Evolutionary conservation across 2,113 vertebrate species (phyloP).

Genomic region (Anarhynchus alexandrinus): DNA sequence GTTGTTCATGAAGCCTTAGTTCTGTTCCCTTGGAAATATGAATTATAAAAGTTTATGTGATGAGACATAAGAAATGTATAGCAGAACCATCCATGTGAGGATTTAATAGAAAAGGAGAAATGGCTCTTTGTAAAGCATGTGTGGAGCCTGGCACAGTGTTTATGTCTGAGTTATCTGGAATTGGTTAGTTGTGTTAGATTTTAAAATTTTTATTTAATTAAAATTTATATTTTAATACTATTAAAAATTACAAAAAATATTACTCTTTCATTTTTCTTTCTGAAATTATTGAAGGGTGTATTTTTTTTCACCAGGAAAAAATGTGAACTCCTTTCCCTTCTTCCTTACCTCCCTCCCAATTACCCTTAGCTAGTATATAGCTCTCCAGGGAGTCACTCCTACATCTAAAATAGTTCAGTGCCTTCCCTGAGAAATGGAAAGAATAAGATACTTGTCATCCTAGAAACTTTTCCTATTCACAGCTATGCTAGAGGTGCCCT

Average conservation of each 20-base stretch:
- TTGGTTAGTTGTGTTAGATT: background rate
- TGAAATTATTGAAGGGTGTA: background rate
- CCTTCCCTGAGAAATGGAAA: background rate
- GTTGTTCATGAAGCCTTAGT: background rate
- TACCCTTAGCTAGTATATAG: background rate
- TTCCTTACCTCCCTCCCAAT: background rate
- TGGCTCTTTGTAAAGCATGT: background rate
- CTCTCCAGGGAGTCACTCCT: background rate
- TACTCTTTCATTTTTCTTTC: background rate
- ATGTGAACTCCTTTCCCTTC: background rate
- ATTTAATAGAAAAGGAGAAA: background rate
- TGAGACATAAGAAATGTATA: background rate
- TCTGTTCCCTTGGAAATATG: background rate
- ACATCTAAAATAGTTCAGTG: background rate
- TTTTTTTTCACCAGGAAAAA: background rate
- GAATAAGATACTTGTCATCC: background rate
- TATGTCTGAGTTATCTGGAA: background rate
- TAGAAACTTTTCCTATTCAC: background rate
- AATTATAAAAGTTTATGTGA: background rate
- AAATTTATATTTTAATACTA: background rate
- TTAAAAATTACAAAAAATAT: background rate
- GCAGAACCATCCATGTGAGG: background rate
- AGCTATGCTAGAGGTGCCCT: background rate
- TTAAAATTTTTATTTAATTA: background rate
- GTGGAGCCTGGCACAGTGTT: background rate